Base-by-base conservation (phyloP, 2,888 invertebrate species). In the Ormia ochracea region DNA sequence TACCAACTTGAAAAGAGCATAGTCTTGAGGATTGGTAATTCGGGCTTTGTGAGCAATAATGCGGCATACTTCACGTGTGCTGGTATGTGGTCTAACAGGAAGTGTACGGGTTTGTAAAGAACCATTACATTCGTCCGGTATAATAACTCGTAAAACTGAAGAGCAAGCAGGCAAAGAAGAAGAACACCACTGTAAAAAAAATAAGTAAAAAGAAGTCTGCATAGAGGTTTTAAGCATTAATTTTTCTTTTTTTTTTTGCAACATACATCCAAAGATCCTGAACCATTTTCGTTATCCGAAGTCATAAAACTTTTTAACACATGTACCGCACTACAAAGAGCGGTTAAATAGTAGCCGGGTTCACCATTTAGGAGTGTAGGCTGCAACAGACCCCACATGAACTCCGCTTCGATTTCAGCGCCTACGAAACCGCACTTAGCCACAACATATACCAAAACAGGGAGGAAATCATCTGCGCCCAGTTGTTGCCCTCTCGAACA, bases 1-100 rank as follows among this genome's bases (percentile, higher is more conserved):
- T 72, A 96, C 94, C 78, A 98, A 91, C 82, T 96, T 94, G 87
- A 96, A 98, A 69, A 98, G 92, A 69, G 96, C 97, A 88, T 97
- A 98, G 90, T 98, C 98, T 90, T 98, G 97, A 17, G 98, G 97
- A 90, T 98, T 98, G 74, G 98, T 98, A 84, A 98, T 96, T 86
- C 96, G 94, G 74, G 97, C 96, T 87, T 98, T 97, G 88, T 98
- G 97, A 14, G 98, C 98, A 72, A 98, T 95, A 86, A 97, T 96
- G 63, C 97, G 94, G 91, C 98, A 97, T 68, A 98, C 94, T 90
- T 98, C 98, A 63, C 95, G 93, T 0, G 97, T 96, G 26, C 96
- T 96, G 91, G 98, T 98, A 84, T 96, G 96, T 0, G 98, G 97
- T 84, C 98, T 92, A 83, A 97, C 96, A 45, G 98, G 98, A 78